Base-by-base conservation (phyloP, 2,797 vertebrate species). In the Amphiprion clarkii region DNA sequence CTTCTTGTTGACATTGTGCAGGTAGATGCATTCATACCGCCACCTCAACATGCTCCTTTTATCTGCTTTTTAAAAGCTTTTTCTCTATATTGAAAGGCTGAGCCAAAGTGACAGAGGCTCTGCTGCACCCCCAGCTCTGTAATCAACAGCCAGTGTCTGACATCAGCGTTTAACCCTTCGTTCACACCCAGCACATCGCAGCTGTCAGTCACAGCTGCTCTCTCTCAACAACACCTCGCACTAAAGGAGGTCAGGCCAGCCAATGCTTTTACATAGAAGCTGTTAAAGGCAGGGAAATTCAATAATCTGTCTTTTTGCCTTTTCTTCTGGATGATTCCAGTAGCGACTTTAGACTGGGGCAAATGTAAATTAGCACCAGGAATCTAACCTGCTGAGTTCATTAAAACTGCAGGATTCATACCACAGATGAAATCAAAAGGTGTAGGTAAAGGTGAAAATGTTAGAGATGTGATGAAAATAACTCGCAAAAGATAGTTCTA, bases 51-150 rank as follows among this genome's bases (percentile, higher is more conserved):
- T 17, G 44, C 44, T 81, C 23, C 49, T 78, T 79, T 84, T 78
- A 85, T 86, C 82, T 78, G 76, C 66, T 78, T 81, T 39, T 83
- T 81, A 88, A 84, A 89, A 88, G 87, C 81, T 71, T 86, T 79
- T 76, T 77, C 23, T 58, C 52, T 21, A 33, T 21, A 17, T 71
- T 31, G 57, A 51, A 36, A 67, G n/a, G 44, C 58, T 79, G 44
- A 82, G 82, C 62, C 60, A 79, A 83, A 85, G 82, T 83, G 81
- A 88, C 82, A 78, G 74, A 71, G 36, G 80, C 73, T 71, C 70
- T 8, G 40, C 72, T 42, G 53, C 79, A 78, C 71, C 71, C 79
- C 58, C 6, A 12, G 57, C 76, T 82, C 76, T 66, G 60, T 82
- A 81, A 90, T 85, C 79, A 78, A 33, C 81, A 69, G 74, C 69